A percentile compares a stretch with the other conserved stretches of the same genome.
Evolutionary conservation across 2,113 vertebrate species (phyloP).

Genomic region (Ochotona curzoniae): DNA sequence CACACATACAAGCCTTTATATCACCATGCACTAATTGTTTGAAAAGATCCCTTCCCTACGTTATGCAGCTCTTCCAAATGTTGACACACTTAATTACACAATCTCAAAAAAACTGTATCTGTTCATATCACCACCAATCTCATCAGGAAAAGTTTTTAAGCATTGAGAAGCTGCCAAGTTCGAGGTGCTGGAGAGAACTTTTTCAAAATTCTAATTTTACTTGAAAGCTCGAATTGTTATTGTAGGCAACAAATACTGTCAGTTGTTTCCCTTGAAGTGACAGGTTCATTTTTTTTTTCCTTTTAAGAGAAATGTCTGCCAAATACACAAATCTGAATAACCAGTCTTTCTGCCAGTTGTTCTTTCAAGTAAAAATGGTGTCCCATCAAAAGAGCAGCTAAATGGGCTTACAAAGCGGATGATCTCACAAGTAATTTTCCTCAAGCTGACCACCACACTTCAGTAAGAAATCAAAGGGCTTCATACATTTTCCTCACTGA

Average conservation of each 20-base stretch:
- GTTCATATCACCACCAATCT: constrained; percentile 58
- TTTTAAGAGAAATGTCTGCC: constrained; percentile 64
- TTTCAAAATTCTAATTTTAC: constrained; percentile 74
- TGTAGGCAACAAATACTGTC: constrained; percentile 68
- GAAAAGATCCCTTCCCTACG: constrained; percentile 39
- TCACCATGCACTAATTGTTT: constrained; percentile 20
- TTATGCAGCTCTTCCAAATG: constrained; percentile 28
- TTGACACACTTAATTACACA: constrained; percentile 64
- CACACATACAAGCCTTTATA: not conserved
- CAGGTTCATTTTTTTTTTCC: constrained; percentile 63
- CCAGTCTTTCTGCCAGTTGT: constrained; percentile 57
- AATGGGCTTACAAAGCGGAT: not conserved
- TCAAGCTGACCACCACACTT: not conserved
- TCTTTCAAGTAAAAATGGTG: constrained; percentile 58
- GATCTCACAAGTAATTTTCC: not conserved
- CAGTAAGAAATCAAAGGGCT: not conserved
- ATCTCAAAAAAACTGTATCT: constrained; percentile 54
- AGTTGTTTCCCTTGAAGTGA: constrained; percentile 75
- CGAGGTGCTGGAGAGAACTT: constrained; percentile 46
- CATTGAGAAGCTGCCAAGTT: constrained; percentile 60
- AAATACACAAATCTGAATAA: constrained; percentile 62
- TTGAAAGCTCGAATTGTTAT: constrained; percentile 74
- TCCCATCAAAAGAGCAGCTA: not conserved
- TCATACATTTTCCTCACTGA: not conserved
- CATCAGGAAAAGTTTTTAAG: constrained; percentile 46